Base-by-base conservation (phyloP, 1,140 invertebrate species). In the Solen grandis region DNA sequence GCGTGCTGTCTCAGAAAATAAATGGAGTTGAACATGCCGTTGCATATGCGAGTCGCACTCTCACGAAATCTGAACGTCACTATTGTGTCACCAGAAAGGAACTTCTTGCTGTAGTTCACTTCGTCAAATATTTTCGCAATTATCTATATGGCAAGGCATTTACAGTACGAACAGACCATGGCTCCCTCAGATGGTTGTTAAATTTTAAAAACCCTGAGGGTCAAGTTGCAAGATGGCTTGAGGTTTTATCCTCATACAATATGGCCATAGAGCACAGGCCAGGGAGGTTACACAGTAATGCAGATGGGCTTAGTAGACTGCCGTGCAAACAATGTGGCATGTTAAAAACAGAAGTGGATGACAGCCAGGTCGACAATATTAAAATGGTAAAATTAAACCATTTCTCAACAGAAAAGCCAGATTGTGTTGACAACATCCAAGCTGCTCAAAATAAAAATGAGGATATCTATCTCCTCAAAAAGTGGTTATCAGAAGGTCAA, bases 61-160 rank as follows among this genome's bases (percentile, higher is more conserved):
- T 88, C 2, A 84, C 52, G 27, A 62, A 31, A 22, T 81, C 91
- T 25, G 92, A 95, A 86, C 77, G 86, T 75, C 92, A 92, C 13
- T 94, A 94, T 84, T 87, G 84, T 60, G 70, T 75, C 10, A 86
- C 86, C 14, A 0, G 72, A 4, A 78, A 50, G 52, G 85, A 88
- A 66, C 38, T 85, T 1, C 57, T 89, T 33, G 86, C 86, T 25
- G 38, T 87, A 14, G 81, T 84, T 14, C 36, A 55, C n/a, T 82
- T 65, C 25, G 66, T 85, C 10, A 77, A 84, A 62, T 14, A 84
- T 27, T 86, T 86, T 65, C 55, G 81, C 27, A 29, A 33, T 16
- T 87, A 86, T 41, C 60, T 88, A 5, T 80, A 76, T 55, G 85
- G 87, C 13, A 36, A 74, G 63, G 38, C 63, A 31, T 74, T 88